These are phyloP conservation scores for Marronus borbonicus DNA, from an alignment of 2,888 invertebrate genomes.

Conservation along the genomic window DNA sequence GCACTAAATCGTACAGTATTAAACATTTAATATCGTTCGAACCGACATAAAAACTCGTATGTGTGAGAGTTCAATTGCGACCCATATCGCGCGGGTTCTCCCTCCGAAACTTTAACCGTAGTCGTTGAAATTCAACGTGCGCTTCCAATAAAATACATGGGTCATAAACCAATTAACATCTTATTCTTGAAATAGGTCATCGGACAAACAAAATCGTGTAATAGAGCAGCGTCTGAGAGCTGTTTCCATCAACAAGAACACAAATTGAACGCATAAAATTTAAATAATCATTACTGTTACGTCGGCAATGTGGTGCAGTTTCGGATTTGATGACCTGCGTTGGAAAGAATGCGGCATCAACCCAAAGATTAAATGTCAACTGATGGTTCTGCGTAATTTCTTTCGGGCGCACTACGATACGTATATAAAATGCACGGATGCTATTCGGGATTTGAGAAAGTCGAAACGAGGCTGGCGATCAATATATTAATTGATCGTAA, in stretches of 20 bases:
- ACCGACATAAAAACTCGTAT: constrained; percentile 36
- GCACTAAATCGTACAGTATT: constrained; percentile 39
- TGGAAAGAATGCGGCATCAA: constrained; percentile 17
- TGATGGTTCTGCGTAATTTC: constrained; percentile 17
- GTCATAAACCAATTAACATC: constrained; percentile 44
- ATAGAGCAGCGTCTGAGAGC: constrained; percentile 7
- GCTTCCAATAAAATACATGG: constrained; percentile 42
- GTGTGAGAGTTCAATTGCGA: constrained; percentile 8
- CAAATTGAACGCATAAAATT: constrained; percentile 45
- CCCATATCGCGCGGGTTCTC: constrained; percentile 2
- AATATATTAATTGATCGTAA: constrained; percentile 45
- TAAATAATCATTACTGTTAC: constrained; percentile 26
- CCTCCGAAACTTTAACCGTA: constrained; percentile 12
- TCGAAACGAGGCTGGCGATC: constrained; percentile 16
- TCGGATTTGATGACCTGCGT: constrained; percentile 31
- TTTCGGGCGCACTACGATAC: not conserved
- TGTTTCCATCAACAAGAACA: constrained; percentile 34
- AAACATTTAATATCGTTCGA: constrained; percentile 43
- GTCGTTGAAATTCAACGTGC: constrained; percentile 39
- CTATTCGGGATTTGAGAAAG: constrained; percentile 2
- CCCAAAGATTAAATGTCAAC: constrained; percentile 23
- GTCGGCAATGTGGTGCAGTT: constrained; percentile 21
- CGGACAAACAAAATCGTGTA: constrained; percentile 30
- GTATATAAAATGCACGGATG: not conserved
- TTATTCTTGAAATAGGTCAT: constrained; percentile 46